Evolutionary conservation across 92 coral and sea anemone species (phyloP).

Genomic region (Montipora capitata): DNA sequence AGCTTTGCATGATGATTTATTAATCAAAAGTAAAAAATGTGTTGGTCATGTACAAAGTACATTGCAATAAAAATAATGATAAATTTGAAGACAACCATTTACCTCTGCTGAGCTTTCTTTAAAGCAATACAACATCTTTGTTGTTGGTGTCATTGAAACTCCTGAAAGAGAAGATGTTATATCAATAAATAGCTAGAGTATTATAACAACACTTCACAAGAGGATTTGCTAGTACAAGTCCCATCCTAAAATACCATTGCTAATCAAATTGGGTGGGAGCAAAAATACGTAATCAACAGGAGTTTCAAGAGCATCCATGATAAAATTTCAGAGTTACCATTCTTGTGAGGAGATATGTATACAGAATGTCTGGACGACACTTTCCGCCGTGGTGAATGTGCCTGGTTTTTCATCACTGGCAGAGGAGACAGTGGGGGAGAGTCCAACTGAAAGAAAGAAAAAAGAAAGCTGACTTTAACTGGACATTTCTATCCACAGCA

Average conservation of each 20-base stretch:
- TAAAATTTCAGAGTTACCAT: slow-evolving; percentile 68
- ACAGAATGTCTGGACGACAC: slow-evolving; percentile 91
- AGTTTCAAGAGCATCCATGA: not conserved
- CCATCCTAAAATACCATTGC: too few species aligned
- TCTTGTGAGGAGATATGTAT: slow-evolving; percentile 97
- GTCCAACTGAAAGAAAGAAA: slow-evolving; percentile 75
- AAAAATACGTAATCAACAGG: too few species aligned
- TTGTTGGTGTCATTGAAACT: slow-evolving; percentile 93
- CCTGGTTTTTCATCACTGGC: slow-evolving; percentile 93
- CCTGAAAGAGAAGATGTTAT: slow-evolving; percentile 32
- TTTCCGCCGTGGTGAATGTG: slow-evolving; percentile 95
- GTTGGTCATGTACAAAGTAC: not conserved
- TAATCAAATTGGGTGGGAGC: too few species aligned
- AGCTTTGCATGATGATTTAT: too few species aligned
- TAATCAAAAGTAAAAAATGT: too few species aligned
- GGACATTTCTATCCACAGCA: too few species aligned
- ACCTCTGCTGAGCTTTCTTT: slow-evolving; percentile 97
- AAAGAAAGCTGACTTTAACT: not conserved
- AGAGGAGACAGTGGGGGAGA: slow-evolving; percentile 98
- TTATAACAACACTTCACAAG: too few species aligned
- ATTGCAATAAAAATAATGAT: too few species aligned
- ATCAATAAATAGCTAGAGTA: too few species aligned
- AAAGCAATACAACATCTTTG: slow-evolving; percentile 91
- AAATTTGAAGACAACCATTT: not conserved
- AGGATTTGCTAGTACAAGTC: too few species aligned